Conservation (phyloP, 92 coral and sea anemone species). For the Epizoanthus stellaris region DNA sequence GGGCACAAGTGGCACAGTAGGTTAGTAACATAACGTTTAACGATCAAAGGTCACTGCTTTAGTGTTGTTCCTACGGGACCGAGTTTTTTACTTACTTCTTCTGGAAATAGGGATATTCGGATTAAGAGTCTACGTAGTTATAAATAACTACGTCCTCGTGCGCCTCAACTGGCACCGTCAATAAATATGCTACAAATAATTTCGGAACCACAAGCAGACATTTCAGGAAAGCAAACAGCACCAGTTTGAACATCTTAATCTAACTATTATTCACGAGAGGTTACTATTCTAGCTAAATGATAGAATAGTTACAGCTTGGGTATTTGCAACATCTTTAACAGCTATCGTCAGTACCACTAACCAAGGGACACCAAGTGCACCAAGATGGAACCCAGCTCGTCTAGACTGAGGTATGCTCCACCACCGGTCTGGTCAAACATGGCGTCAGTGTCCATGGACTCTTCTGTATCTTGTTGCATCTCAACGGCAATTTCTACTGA, state of each 20-base stretch:
- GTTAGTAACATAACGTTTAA: neutral
- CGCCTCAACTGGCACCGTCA: no score
- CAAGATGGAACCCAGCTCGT: slow-evolving; percentile 65
- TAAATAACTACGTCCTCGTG: no score
- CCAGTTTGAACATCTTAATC: no score
- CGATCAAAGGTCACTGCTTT: neutral
- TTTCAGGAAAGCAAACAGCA: no score
- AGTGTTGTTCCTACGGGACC: no score
- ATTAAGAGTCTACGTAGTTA: no score
- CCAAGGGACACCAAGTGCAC: slow-evolving; percentile 55
- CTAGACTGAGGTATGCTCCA: slow-evolving; percentile 77
- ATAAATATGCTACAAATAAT: no score
- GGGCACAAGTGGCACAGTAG: neutral
- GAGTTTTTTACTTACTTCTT: neutral
- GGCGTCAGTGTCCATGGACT: slow-evolving; percentile 4
- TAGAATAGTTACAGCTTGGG: no score
- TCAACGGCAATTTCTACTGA: neutral
- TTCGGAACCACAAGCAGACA: no score
- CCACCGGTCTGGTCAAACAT: slow-evolving; percentile 67
- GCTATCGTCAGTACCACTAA: neutral
- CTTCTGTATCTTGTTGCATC: neutral
- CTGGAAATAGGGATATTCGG: neutral
- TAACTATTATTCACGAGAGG: no score
- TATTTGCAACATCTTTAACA: no score
- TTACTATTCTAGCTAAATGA: no score